Base-by-base conservation (phyloP, 2,113 vertebrate species). In the Nyctereutes procyonoides region DNA sequence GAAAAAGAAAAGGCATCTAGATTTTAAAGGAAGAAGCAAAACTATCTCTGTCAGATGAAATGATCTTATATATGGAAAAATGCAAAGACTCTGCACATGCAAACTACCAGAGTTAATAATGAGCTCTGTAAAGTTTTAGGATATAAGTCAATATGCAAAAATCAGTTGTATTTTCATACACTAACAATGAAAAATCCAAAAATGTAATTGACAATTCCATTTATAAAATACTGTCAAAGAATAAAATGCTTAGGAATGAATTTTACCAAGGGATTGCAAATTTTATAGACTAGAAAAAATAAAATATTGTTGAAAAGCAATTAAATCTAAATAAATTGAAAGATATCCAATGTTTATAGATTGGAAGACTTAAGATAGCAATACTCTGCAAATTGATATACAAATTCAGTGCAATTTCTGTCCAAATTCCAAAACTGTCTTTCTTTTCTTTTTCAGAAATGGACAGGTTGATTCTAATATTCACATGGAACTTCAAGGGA, bases 11-110 rank as follows among this genome's bases (percentile, higher is more conserved):
- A 73, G 4, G 4, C 30, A 77, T 58, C 11, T 3, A 58, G 12
- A 48, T 69, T 81, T 53, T 24, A 95, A 93, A 79, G 56, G 24
- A 93, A 92, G 11, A 71, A 76, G 16, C 56, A 91, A 92, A 88
- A 38, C 43, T 86, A 35, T 53, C 8, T 43, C 9, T 85, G 30
- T 28, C 38, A 81, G 73, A 89, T 63, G 30, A 62, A 20, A 38
- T 62, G 38, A 58, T 58, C 20, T 73, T 92, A 19, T 14, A 62
- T 35, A n/a, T 2, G 22, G 53, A 77, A 80, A 71, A 80, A 16
- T 15, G 28, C 8, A 22, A 53, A 79, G 16, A 73, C 35, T 38
- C 30, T 1, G 85, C 26, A 82, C 11, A 73, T 13, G 65, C 2
- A 83, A 83, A 77, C 5, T 55, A 30, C 16, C 43, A n/a, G 38